Evolutionary conservation across 2,888 invertebrate species (phyloP).

Genomic region (Melangyna quadrimaculata): DNA sequence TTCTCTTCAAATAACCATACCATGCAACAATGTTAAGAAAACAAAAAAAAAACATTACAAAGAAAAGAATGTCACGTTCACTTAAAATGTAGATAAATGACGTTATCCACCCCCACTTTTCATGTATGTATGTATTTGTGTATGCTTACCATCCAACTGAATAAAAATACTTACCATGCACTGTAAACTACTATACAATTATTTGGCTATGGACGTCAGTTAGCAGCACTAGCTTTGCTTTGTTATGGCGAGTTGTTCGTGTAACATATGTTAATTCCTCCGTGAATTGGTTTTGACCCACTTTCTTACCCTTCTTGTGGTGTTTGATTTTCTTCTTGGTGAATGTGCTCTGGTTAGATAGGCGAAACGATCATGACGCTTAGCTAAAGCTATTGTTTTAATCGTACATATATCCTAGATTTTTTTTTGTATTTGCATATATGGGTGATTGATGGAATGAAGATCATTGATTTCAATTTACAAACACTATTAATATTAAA

Average conservation of each 20-base stretch:
- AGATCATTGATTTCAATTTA: background rate
- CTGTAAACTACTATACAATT: conserved; percentile 10
- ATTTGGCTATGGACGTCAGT: conserved; percentile 8
- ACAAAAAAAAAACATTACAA: conserved; percentile 29
- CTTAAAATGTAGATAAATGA: conserved; percentile 20
- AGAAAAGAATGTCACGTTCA: conserved; percentile 65
- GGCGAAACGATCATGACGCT: conserved; percentile 30
- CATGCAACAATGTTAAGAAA: background rate
- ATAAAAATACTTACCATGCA: conserved; percentile 1
- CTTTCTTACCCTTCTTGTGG: conserved; percentile 40
- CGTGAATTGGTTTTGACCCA: conserved; percentile 69
- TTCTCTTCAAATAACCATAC: conserved; percentile 11
- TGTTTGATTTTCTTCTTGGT: conserved; percentile 9
- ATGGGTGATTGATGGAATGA: conserved; percentile 24
- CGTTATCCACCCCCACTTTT: conserved; percentile 14
- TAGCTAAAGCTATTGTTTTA: conserved; percentile 22
- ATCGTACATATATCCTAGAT: background rate
- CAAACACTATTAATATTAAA: background rate
- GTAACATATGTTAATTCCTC: conserved; percentile 66
- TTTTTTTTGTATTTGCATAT: background rate
- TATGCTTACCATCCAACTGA: background rate
- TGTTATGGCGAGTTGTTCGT: conserved; percentile 22
- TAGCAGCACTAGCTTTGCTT: background rate
- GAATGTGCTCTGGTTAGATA: conserved; percentile 6
- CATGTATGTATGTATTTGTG: background rate